These are phyloP conservation scores for Eilema caniola DNA, from an alignment of 2,888 invertebrate species.

Conservation along the genomic window DNA sequence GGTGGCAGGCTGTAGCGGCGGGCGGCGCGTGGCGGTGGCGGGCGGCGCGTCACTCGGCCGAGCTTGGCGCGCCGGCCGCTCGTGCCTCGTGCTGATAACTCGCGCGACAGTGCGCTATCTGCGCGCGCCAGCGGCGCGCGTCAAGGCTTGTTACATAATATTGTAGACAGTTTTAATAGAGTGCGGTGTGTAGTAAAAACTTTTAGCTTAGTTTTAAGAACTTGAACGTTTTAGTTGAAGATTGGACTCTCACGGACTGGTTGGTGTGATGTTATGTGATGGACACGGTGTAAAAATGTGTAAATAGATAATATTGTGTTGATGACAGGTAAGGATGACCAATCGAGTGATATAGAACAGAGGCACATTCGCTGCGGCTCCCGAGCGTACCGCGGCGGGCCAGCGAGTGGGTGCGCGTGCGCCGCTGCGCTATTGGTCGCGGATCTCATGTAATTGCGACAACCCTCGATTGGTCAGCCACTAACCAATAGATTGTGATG, in stretches of 20 bases:
- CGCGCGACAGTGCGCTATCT: background rate
- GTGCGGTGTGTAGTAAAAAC: background rate
- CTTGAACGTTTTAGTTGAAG: background rate
- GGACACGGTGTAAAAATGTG: background rate
- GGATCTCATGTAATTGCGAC: constrained; percentile 28
- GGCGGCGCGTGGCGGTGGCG: constrained; percentile 19
- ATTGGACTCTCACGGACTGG: background rate
- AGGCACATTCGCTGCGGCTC: background rate
- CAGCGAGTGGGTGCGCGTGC: constrained; percentile 16
- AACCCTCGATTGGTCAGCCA: constrained; percentile 43
- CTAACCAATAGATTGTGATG: constrained; percentile 43
- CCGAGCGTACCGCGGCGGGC: constrained; percentile 17
- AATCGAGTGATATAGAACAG: constrained; percentile 5
- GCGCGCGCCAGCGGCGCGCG: background rate
- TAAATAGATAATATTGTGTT: background rate
- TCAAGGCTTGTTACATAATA: background rate
- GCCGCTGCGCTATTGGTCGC: constrained; percentile 31
- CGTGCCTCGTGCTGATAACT: constrained; percentile 9
- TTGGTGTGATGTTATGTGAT: constrained; percentile 3
- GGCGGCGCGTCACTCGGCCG: background rate
- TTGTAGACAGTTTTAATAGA: background rate
- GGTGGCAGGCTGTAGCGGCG: constrained; percentile 19
- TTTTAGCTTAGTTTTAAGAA: background rate
- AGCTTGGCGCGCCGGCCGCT: background rate
- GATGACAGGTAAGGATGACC: background rate